Base-by-base conservation (phyloP, 1,140 invertebrate species). In the Aphelinus certus region DNA sequence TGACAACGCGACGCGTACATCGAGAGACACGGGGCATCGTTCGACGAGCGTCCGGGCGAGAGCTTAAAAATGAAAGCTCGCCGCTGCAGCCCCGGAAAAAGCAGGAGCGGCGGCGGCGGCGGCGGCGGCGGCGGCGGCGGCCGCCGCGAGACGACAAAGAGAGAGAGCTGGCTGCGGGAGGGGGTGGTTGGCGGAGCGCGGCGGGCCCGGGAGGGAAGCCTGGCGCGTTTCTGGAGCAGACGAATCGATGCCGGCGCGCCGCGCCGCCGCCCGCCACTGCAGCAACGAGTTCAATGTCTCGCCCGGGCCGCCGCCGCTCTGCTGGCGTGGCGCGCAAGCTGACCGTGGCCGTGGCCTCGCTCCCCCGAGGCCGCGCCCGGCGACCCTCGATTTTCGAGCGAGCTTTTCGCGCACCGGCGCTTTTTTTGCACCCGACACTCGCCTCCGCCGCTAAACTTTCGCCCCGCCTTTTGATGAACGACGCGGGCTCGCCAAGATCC, bases 251-350 rank as follows among this genome's bases (percentile, higher is more conserved):
- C 81, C 26, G 26, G 26, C 26, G 26, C 26, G 77, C 79, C 79
- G 75, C 77, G 79, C 81, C 81, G 77, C 78, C 78, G 53, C 55
- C 51, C 7, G 64, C 81, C 77, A 79, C 80, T 71, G 77, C 81
- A 84, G 81, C 83, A 85, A 81, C 82, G 84, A 86, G 84, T 85
- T 86, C 84, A 85, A 86, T 84, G 84, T 84, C 84, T 86, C 84
- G 83, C 83, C 84, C 84, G 84, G 84, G 84, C 82, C 73, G 78
- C 79, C 78, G 63, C 62, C 26, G 58, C 62, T 3, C 57, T 48
- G 71, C 69, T 51, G 61, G 46, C 62, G 70, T 57, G 43, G 58
- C 70, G 74, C 65, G 71, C 74, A 75, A 74, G 74, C 58, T 81
- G 79, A 78, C 79, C 79, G 75, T 81, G 80, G 80, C 80, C 80